phyloP scores from a whole-genome alignment of 2,797 vertebrate genomes.

The Sebastes steindachneri region DNA sequence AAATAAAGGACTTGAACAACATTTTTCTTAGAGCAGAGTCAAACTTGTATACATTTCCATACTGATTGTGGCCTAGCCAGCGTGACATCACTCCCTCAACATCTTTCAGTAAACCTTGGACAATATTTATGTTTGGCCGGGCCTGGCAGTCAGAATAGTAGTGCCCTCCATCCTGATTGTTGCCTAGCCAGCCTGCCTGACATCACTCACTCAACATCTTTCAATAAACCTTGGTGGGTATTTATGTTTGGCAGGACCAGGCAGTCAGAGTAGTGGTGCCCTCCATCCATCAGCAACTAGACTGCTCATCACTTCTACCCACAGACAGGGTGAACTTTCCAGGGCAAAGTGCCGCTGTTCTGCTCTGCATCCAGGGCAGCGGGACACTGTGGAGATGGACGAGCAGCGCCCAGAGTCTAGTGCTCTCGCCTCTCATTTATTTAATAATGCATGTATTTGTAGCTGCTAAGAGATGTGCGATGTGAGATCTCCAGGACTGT shows the following conservation, averaged over 20 bases:
- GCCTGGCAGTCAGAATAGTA: background rate
- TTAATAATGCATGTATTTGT: conserved; percentile 65
- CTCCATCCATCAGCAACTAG: conserved; percentile 54
- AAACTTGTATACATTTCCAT: background rate
- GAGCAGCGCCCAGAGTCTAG: background rate
- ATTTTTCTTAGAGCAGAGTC: background rate
- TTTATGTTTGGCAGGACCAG: conserved; percentile 48
- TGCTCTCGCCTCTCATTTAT: conserved; percentile 41
- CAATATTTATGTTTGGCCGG: conserved; percentile 51
- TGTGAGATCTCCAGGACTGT: conserved; percentile 5
- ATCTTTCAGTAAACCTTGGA: conserved; percentile 25
- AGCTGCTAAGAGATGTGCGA: conserved; percentile 16
- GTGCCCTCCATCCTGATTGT: background rate
- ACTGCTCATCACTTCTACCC: conserved; percentile 42
- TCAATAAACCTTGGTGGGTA: conserved; percentile 26
- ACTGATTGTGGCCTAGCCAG: background rate
- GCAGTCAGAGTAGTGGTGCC: conserved; percentile 15
- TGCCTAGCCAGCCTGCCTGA: background rate
- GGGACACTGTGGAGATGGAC: conserved; percentile 44
- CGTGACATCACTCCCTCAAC: conserved; percentile 1
- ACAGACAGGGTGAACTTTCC: conserved; percentile 55
- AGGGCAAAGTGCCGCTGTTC: conserved; percentile 12
- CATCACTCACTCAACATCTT: conserved; percentile 8
- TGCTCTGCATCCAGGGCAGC: conserved; percentile 20
- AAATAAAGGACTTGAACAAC: background rate